Evolutionary conservation across 2,888 invertebrate genomes (phyloP).

Genomic region (Thymelicus sylvestris): DNA sequence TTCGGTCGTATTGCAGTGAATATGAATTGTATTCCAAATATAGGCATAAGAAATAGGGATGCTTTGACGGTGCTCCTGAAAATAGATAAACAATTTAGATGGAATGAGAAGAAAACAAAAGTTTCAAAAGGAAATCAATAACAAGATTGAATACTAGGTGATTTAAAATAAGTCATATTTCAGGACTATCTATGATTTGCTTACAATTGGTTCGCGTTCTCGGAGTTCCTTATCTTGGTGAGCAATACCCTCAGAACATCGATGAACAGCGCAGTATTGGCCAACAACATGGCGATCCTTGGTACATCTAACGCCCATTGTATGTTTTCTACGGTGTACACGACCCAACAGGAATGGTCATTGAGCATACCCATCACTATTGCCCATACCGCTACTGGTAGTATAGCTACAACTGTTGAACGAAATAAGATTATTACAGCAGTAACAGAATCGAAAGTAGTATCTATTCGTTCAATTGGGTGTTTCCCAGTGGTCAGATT

Average conservation of each 20-base stretch:
- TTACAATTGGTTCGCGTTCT: slow-evolving; percentile 78
- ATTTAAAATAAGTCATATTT: neutral
- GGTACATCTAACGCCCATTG: slow-evolving; percentile 87
- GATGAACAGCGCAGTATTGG: slow-evolving; percentile 85
- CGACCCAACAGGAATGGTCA: slow-evolving; percentile 86
- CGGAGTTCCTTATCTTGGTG: slow-evolving; percentile 84
- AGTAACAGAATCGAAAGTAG: no score
- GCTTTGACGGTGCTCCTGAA: slow-evolving; percentile 86
- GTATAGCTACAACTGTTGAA: slow-evolving; percentile 67
- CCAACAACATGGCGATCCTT: slow-evolving; percentile 80
- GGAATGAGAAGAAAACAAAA: no score
- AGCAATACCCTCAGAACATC: slow-evolving; percentile 87
- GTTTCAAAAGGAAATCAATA: neutral
- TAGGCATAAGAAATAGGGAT: slow-evolving; percentile 87
- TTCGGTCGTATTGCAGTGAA: slow-evolving; percentile 83
- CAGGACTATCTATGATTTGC: slow-evolving; percentile 43
- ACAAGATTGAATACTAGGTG: no score
- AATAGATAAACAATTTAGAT: slow-evolving; percentile 40
- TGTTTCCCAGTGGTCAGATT: no score
- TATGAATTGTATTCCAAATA: slow-evolving; percentile 89
- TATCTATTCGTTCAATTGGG: no score
- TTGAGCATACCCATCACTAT: slow-evolving; percentile 75
- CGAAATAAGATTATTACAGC: neutral
- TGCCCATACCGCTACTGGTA: slow-evolving; percentile 85
- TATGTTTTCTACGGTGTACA: slow-evolving; percentile 78